Base-by-base conservation (phyloP, 2,888 invertebrate genomes). In the Meandrusa payeni region DNA sequence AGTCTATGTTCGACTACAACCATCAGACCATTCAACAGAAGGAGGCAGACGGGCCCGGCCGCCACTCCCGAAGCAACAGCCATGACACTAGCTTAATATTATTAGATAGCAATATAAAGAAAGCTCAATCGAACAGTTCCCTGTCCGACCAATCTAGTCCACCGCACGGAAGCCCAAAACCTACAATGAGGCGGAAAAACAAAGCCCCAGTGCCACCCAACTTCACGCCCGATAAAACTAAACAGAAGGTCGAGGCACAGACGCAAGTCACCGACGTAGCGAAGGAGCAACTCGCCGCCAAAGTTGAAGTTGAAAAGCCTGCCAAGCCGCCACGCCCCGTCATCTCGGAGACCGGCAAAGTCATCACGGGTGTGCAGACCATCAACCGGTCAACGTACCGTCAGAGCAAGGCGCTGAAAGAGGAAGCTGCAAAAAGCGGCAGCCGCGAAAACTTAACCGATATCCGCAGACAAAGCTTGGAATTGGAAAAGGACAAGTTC, bases 91-190 rank as follows among this genome's bases (percentile, higher is more conserved):
- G 89, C 61, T 75, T 89, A 48, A 89, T 86, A 49, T 64, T 89
- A 27, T 56, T 89, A 41, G 87, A 87, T 13, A 76, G 74, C 49
- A 85, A 87, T 38, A 86, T 88, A 46, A 90, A 90, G 51, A 83
- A 92, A 53, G 91, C 92, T 39, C 90, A 92, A 59, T 92, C 92
- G 0, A 92, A 91, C 61, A 92, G 92, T 59, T 92, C 92, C 47
- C 77, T 92, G 2, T 91, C 91, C 7, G 92, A 92, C 64, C 89
- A 89, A 56, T 91, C 89, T 59, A 92, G 92, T 76, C 92, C 93
- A 48, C 92, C 93, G 2, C 90, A 92, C 55, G 91, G 93, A 22
- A 95, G 95, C 75, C 95, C 94, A 9, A 93, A 93, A 56, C 92
- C 92, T 4, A 90, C 91, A 33, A 76, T 90, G 52, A 86, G 95